Evolutionary conservation across 1,140 invertebrate genomes (phyloP).

Genomic region (Ostrea denselamellosa): DNA sequence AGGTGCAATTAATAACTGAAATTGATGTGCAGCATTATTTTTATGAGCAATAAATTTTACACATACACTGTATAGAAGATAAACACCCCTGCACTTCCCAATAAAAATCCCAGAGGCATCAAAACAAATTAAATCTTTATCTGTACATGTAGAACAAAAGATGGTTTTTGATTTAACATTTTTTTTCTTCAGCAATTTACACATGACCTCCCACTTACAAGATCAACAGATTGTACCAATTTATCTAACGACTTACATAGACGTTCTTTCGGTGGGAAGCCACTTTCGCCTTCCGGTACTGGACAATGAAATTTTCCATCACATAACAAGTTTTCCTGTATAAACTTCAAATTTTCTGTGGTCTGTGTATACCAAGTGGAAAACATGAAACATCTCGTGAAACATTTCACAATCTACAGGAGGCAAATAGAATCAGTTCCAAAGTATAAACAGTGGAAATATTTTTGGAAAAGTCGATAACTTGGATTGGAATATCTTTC

Average conservation of each 20-base stretch:
- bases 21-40: too few relatives aligned
- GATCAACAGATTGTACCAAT: neutral
- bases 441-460: neutral
- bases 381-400: neutral
- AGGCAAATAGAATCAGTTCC: neutral
- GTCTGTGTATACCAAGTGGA: neutral
- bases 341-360: neutral
- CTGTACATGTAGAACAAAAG: neutral
- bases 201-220: neutral
- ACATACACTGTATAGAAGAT: neutral
- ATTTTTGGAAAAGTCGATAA: neutral
- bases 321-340: neutral
- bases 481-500: neutral
- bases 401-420: neutral
- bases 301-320: neutral
- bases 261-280: neutral
- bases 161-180: neutral
- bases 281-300: neutral
- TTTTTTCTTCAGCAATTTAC: too few relatives aligned
- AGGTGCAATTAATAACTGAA: too few relatives aligned
- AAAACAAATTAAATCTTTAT: neutral
- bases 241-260: neutral
- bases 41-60: too few relatives aligned
- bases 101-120: neutral
- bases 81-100: neutral